These are phyloP conservation scores for Indicator maculatus DNA, from an alignment of 2,113 vertebrate species.

Conservation along the genomic window DNA sequence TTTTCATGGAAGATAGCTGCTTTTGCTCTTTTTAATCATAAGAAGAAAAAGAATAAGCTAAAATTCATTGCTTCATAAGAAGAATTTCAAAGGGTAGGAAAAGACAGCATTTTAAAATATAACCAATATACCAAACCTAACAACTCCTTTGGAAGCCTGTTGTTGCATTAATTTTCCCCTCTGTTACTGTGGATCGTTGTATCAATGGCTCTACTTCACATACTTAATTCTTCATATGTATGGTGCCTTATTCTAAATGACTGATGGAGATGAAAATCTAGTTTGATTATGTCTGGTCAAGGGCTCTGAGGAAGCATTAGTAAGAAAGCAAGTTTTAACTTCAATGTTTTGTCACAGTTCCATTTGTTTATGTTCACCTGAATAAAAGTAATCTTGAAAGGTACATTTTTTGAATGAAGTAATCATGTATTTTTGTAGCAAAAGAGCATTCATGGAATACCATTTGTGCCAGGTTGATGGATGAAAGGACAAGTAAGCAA, in stretches of 20 bases:
- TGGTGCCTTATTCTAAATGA: not conserved
- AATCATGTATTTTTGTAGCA: not conserved
- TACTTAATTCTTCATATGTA: not conserved
- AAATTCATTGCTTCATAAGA: not conserved
- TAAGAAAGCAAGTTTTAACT: not conserved
- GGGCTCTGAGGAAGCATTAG: not conserved
- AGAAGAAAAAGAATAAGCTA: not conserved
- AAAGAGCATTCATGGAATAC: not conserved
- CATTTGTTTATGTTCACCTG: not conserved
- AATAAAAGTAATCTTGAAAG: not conserved
- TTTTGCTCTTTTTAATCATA: not conserved
- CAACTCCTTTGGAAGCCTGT: not conserved
- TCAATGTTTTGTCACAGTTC: not conserved
- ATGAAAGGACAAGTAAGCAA: not conserved
- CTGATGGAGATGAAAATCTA: not conserved
- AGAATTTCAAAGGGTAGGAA: not conserved
- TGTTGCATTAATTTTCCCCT: not conserved
- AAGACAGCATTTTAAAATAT: not conserved
- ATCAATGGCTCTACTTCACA: not conserved
- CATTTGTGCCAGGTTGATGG: not conserved
- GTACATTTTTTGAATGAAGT: not conserved
- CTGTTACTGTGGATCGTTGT: not conserved
- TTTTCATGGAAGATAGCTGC: not conserved
- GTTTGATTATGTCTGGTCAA: not conserved
- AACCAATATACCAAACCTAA: not conserved